Percentiles rank a stretch among this genome's conserved stretches.
These are phyloP conservation scores for Echinometra lucunter DNA, from an alignment of 53 echinoderm and acorn worm genomes.

Conservation along the genomic window DNA sequence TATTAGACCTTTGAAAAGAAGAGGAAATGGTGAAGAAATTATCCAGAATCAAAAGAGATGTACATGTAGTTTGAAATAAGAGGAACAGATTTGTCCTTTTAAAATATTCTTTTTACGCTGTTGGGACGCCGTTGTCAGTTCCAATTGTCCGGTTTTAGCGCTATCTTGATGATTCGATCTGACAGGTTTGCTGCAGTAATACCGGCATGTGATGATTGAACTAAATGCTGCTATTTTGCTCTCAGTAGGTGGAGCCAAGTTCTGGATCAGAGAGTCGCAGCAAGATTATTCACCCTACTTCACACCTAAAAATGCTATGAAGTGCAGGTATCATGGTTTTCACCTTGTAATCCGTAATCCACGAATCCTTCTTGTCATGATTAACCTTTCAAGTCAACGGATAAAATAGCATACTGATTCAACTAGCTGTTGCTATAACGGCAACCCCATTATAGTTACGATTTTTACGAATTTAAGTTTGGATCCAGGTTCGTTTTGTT, in stretches of 20 bases:
- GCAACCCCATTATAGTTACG: too few relatives aligned
- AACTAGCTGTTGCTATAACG: too few relatives aligned
- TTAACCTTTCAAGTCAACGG: too few relatives aligned
- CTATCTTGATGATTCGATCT: background rate
- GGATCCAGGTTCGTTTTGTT: too few relatives aligned
- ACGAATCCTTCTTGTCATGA: too few relatives aligned
- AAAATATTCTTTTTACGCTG: background rate
- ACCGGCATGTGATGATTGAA: constrained; percentile 26
- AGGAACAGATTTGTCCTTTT: background rate
- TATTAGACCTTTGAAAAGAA: background rate
- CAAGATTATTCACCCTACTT: background rate
- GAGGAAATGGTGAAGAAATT: background rate
- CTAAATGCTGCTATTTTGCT: constrained; percentile 52
- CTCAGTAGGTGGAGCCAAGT: background rate
- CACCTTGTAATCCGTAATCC: too few relatives aligned
- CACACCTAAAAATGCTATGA: background rate
- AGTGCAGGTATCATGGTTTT: too few relatives aligned
- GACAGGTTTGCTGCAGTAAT: constrained; percentile 62
- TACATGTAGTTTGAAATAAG: background rate
- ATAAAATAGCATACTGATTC: too few relatives aligned
- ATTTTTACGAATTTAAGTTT: too few relatives aligned
- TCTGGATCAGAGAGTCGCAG: constrained; percentile 33
- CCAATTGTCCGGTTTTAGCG: constrained; percentile 25
- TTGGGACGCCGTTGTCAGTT: constrained; percentile 34
- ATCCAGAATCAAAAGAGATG: background rate